Base-by-base conservation (phyloP, 2,888 invertebrate species). In the Drosophila phalerata region DNA sequence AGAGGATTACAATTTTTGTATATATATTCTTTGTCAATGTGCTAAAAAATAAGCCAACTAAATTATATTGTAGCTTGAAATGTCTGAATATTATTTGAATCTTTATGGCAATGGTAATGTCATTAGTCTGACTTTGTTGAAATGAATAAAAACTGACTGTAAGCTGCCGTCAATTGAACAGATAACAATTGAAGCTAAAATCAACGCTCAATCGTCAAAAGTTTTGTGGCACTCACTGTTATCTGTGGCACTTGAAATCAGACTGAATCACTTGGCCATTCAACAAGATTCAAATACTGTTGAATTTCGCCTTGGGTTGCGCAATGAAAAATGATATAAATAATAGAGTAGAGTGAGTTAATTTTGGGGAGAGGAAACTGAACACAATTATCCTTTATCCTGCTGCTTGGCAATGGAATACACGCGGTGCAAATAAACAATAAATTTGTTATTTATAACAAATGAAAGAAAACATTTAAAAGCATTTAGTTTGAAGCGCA, bases 361-460 rank as follows among this genome's bases (percentile, higher is more conserved):
- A 32, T 52, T 37, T 53, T 22, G 1, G n/a, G n/a, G 22, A 0
- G n/a, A 9, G 22, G 40, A 19, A 28, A 17, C 19, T 30, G 40
- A 15, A 34, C 10, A 64, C 43, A 78, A 69, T 77, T 67, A 77
- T 73, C 11, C 42, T 37, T 77, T 67, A 77, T 73, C 11, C 42
- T 37, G 42, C 45, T 61, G 66, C 45, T 66, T 60, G 58, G 68
- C 57, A 89, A 71, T 79, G 71, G 68, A 43, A 45, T 48, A 56
- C 83, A 82, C 65, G 76, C 71, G 72, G 67, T 49, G 55, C 71
- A 64, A 52, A 38, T 73, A 55, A 58, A 74, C 57, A 63, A 77
- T 74, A 78, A 81, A 89, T 79, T 81, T 67, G 49, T 43, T 63
- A 69, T 57, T 56, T 57, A 56, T 49, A 61, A 62, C 64, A 60